These are phyloP conservation scores for Phrynocephalus versicolor DNA, from an alignment of 2,113 vertebrate genomes.

Conservation along the genomic window DNA sequence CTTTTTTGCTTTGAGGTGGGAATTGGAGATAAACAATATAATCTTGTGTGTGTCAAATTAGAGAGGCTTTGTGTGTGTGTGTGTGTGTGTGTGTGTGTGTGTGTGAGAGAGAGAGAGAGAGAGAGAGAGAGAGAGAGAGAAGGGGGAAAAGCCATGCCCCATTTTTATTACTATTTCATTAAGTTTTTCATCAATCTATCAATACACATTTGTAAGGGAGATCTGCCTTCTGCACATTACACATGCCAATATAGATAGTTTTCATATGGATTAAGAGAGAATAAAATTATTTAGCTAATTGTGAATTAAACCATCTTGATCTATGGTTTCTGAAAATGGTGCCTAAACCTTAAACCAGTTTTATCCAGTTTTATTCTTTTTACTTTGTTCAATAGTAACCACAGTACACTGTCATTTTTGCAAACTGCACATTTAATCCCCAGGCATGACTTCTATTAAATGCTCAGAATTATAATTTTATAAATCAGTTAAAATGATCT, in stretches of 20 bases:
- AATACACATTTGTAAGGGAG: too few species aligned
- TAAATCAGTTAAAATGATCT: constrained; percentile 48
- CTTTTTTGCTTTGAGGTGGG: too few species aligned
- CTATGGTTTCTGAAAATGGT: constrained; percentile 47
- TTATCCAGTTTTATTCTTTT: constrained; percentile 36
- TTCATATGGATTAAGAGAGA: background rate
- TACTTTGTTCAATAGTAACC: constrained; percentile 26
- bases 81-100: too few species aligned
- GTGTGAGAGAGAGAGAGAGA: too few species aligned
- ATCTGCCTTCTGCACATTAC: background rate
- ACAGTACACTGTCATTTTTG: constrained; percentile 35
- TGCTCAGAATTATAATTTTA: constrained; percentile 63
- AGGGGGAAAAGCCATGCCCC: too few species aligned
- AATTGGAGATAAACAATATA: too few species aligned
- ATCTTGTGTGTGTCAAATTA: too few species aligned
- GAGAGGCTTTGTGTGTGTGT: too few species aligned
- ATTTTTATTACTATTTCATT: too few species aligned
- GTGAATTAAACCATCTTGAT: constrained; percentile 2
- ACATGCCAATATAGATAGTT: background rate
- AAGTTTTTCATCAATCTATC: too few species aligned
- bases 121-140: too few species aligned
- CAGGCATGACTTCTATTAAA: constrained; percentile 55
- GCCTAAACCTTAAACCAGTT: constrained; percentile 16
- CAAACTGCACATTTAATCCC: constrained; percentile 27
- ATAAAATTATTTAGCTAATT: background rate